Base-by-base conservation (phyloP, 2,113 vertebrate species). In the Corythornis cristatus region DNA sequence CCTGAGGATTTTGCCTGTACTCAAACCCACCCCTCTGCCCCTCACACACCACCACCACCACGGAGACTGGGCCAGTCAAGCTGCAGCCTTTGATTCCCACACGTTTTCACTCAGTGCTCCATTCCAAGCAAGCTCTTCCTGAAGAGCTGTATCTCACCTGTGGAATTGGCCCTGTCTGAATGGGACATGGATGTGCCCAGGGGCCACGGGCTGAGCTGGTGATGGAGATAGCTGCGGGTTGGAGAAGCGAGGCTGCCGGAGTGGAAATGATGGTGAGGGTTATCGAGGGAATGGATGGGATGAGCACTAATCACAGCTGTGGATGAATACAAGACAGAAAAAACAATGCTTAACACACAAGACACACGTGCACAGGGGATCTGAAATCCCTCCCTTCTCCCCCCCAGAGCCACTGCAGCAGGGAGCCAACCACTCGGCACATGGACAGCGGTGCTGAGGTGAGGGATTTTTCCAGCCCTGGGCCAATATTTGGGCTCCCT, bases 271-370 rank as follows among this genome's bases (percentile, higher is more conserved):
- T 99, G 99, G 98, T 99, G 99, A 98, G 99, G 98, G 98, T 99
- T 99, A 98, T 99, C 99, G 92, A 99, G 99, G 96, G 99, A 99
- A 99, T 99, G 99, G 99, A 99, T 99, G 98, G 99, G 99, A 98
- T 99, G 99, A 98, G 99, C 99, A 98, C 99, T 99, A 99, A 99
- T 98, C 98, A 99, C 99, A 95, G 99, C 99, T 99, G 99, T 97
- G 98, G 93, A 99, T 98, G 98, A 98, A 98, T 88, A 99, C 48
- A 98, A 98, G 97, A 98, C 98, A 98, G 97, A 98, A 95, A 98
- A 97, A 98, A 95, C 98, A 97, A 97, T 18, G 91, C 97, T 98
- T 98, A 98, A 95, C 97, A 95, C 86, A 98, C 70, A 93, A 93
- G 90, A 97, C 87, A 78, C 85, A 87, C 92, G 81, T 26, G 50